Percentiles rank a stretch among this genome's conserved stretches.
phyloP scores from a whole-genome alignment of 64 coral and sea anemone species.

The Stylophora pistillata region DNA sequence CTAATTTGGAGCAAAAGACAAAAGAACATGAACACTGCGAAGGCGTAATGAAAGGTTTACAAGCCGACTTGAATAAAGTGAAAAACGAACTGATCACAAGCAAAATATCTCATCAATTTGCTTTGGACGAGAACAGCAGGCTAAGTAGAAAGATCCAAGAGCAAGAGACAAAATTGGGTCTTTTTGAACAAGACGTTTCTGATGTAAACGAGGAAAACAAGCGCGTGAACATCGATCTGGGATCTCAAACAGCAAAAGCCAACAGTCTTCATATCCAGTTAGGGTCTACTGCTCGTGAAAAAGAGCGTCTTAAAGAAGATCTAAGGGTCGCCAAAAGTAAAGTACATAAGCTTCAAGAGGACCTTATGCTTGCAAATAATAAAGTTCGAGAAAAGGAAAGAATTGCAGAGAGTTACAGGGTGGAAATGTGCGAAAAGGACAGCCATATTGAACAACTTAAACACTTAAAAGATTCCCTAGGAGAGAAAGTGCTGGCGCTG shows the following conservation, averaged over 20 bases:
- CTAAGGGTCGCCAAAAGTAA: neutral
- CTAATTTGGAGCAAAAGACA: neutral
- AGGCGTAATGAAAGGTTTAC: neutral
- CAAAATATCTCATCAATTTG: slow-evolving; percentile 29
- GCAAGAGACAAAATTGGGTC: slow-evolving; percentile 15
- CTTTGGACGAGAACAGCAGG: slow-evolving; percentile 32
- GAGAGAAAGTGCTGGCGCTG: neutral
- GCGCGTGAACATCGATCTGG: neutral
- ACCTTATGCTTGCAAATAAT: slow-evolving; percentile 6
- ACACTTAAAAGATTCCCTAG: neutral
- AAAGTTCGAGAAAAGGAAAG: slow-evolving; percentile 33
- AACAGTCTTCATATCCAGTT: slow-evolving; percentile 2
- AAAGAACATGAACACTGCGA: neutral
- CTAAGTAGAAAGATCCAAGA: slow-evolving; percentile 16
- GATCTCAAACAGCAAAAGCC: neutral
- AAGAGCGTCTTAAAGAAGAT: slow-evolving; percentile 18
- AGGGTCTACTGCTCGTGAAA: neutral
- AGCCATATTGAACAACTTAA: slow-evolving; percentile 27
- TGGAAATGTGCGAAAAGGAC: slow-evolving; percentile 18
- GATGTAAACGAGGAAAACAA: slow-evolving; percentile 15
- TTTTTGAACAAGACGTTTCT: slow-evolving; percentile 1
- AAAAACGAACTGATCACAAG: slow-evolving; percentile 36
- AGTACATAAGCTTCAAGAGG: slow-evolving; percentile 27
- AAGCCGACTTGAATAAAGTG: slow-evolving; percentile 25
- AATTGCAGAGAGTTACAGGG: slow-evolving; percentile 14